Evolutionary conservation across 2,797 vertebrate genomes (phyloP), one percentile per base, ranked within the genome.

Genomic region (Thaleichthys pacificus): DNA sequence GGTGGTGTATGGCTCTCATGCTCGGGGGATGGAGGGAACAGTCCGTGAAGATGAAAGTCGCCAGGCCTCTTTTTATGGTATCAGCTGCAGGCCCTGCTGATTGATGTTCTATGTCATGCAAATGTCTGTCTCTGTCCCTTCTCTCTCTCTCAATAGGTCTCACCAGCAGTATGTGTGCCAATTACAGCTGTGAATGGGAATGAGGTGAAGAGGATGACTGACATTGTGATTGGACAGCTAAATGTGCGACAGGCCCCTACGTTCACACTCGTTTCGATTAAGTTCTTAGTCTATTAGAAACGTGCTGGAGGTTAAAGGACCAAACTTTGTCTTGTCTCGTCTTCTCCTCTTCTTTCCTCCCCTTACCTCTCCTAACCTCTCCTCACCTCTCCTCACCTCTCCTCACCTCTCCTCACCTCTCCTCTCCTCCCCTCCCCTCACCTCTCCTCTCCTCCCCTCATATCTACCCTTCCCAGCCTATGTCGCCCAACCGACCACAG

Each of bases 21-120:
- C 5, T n/a, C 80, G 14, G 70, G 74, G 70, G 74, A 77, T 85
- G 78, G 82, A 77, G 76, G 66, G 28, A 76, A 76, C 76, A 79
- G 73, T 66, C 61, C 60, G 38, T 69, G 58, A 78, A 86, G 77
- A 83, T 73, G 38, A 82, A 78, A 80, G 84, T 71, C 70, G 73
- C 69, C 28, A 49, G 66, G 22, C 15, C 30, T 22, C 5, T 54
- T 17, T 49, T 67, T 1, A 28, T 11, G 42, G 42, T 15, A 8
- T 42, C 15, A 73, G 77, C 74, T 80, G 83, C 28, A 61, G 66
- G 80, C 64, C 69, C 74, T 66, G 72, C 74, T 72, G 66, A 81
- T 71, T 63, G 9, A 7, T 84, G 70, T 80, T 81, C 75, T 61
- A 38, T 72, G 66, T 54, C 32, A 15, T 64, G 65, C 66, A 57